Percentiles rank a stretch among this genome's conserved stretches.
These are phyloP conservation scores for Karalla daura DNA, from an alignment of 2,797 vertebrate species.

Conservation along the genomic window DNA sequence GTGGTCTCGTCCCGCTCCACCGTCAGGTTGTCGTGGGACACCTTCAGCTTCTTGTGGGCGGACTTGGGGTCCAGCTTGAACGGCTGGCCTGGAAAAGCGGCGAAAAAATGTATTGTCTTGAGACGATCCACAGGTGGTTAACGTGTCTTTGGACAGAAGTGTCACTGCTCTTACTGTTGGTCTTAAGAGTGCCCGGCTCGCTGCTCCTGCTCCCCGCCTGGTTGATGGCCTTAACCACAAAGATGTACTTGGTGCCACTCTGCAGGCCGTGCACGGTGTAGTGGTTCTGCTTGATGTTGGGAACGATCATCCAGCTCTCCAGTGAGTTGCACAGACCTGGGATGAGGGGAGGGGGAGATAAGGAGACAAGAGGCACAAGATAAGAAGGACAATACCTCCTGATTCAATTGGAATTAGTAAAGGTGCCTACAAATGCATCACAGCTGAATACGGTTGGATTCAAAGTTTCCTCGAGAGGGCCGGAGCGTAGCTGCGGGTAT, in stretches of 20 bases:
- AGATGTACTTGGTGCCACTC: conserved; percentile 98
- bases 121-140: no score
- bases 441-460: no score
- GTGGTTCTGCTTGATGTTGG: conserved; percentile 99
- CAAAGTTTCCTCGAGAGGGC: no score
- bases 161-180: conserved; percentile 99
- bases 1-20: conserved; percentile 97
- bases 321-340: conserved; percentile 80
- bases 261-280: conserved; percentile 98
- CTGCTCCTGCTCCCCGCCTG: conserved; percentile 97
- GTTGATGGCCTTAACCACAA: conserved; percentile 98
- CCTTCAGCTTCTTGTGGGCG: conserved; percentile 96
- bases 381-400: conserved; percentile 64
- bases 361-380: conserved; percentile 50
- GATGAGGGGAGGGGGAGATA: background rate
- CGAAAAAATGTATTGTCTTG: background rate
- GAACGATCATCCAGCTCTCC: conserved; percentile 99
- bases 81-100: conserved; percentile 88
- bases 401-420: no score
- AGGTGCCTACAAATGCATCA: no score
- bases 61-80: conserved; percentile 99
- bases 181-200: conserved; percentile 95
- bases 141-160: no score
- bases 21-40: conserved; percentile 96
- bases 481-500: no score